A percentile compares a stretch with the other conserved stretches of the same genome.
Evolutionary conservation across 2,797 vertebrate species (phyloP).

Genomic region (Crax fasciolata): DNA sequence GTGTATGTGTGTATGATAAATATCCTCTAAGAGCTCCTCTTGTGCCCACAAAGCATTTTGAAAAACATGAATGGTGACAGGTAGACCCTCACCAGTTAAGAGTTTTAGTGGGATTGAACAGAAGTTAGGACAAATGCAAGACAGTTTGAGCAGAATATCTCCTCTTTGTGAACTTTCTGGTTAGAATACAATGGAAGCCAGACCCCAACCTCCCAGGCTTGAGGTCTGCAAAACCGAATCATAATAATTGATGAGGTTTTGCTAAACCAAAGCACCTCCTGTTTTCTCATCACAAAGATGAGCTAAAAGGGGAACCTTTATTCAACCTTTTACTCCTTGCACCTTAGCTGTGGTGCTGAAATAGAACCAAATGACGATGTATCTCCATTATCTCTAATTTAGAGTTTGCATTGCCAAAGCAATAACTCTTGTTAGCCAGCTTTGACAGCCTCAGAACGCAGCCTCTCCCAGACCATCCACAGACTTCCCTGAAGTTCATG

Average conservation of each 20-base stretch:
- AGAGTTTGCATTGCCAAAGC: neutral
- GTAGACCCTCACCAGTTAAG: neutral
- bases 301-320: neutral
- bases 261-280: slow-evolving; percentile 2
- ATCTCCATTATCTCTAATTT: neutral
- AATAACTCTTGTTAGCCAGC: neutral
- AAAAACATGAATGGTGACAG: neutral
- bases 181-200: slow-evolving; percentile 56
- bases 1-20: neutral
- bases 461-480: neutral
- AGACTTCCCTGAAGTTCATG: slow-evolving; percentile 11
- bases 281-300: slow-evolving; percentile 16
- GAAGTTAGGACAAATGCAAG: slow-evolving; percentile 42
- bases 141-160: neutral
- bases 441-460: neutral
- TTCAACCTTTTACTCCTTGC: neutral
- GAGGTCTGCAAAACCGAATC: slow-evolving; percentile 51
- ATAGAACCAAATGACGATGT: neutral
- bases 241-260: slow-evolving; percentile 49
- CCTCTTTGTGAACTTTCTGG: slow-evolving; percentile 25
- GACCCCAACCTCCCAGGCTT: slow-evolving; percentile 8
- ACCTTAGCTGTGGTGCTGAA: neutral
- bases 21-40: neutral
- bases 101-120: slow-evolving; percentile 29
- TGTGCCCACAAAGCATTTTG: neutral